A percentile compares a stretch with the other conserved stretches of the same genome.
These are phyloP conservation scores for Drosophila quasianomalipes DNA, from an alignment of 2,888 invertebrate genomes.

Conservation along the genomic window DNA sequence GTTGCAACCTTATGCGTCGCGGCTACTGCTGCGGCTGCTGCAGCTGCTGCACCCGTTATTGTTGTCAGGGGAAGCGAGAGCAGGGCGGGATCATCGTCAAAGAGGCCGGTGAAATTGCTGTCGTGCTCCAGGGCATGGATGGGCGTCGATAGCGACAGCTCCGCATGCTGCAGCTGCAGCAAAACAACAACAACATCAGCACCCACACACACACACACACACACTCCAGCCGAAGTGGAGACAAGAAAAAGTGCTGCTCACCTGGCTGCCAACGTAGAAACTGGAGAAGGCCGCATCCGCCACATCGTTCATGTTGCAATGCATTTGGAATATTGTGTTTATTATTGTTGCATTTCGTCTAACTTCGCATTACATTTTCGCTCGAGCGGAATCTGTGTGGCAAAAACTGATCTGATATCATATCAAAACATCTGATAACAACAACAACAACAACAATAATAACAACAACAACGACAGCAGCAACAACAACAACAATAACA, in stretches of 20 bases:
- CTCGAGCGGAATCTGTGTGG: constrained; percentile 34
- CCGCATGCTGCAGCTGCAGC: constrained; percentile 47
- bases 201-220: constrained; percentile 1
- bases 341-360: constrained; percentile 49
- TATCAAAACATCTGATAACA: constrained; percentile 64
- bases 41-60: constrained; percentile 5
- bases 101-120: constrained; percentile 54
- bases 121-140: constrained; percentile 69
- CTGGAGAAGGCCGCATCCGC: constrained; percentile 76
- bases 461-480: constrained; percentile 24
- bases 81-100: constrained; percentile 67
- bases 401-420: constrained; percentile 61
- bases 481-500: constrained; percentile 37
- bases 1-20: constrained; percentile 24
- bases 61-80: constrained; percentile 26
- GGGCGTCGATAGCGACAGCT: constrained; percentile 70
- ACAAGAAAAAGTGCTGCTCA: constrained; percentile 45
- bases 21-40: constrained; percentile 6
- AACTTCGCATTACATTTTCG: constrained; percentile 65
- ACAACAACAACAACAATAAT: constrained; percentile 44
- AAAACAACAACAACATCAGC: constrained; percentile 41
- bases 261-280: constrained; percentile 78
- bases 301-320: constrained; percentile 79
- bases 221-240: constrained; percentile 1
- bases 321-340: constrained; percentile 37